These are phyloP conservation scores for Blastobasis adustella DNA, from an alignment of 2,888 invertebrate genomes.

Conservation along the genomic window DNA sequence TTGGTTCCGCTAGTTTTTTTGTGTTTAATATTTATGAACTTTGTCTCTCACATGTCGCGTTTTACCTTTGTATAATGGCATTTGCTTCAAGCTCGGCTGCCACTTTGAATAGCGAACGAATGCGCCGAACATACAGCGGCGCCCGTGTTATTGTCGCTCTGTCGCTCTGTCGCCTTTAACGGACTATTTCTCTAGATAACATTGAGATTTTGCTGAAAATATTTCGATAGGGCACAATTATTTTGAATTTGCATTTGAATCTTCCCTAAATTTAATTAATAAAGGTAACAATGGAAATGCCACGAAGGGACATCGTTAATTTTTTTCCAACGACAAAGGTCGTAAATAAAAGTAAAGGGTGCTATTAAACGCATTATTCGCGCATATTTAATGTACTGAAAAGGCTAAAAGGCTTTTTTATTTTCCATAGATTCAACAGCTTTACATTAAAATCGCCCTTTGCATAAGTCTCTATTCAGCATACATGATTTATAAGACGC, in stretches of 20 bases:
- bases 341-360: conserved; percentile 71
- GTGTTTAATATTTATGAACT: conserved; percentile 67
- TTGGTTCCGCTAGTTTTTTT: conserved; percentile 59
- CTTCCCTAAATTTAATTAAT: conserved; percentile 33
- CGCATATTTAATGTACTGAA: conserved; percentile 72
- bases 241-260: background rate
- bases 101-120: conserved; percentile 50
- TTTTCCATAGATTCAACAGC: conserved; percentile 61
- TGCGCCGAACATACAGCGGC: conserved; percentile 24
- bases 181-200: too few relatives aligned
- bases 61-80: conserved; percentile 56
- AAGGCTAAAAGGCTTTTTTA: conserved; percentile 59
- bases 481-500: conserved; percentile 33
- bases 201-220: too few relatives aligned
- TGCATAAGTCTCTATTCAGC: conserved; percentile 56
- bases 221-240: too few relatives aligned
- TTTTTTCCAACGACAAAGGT: conserved; percentile 56
- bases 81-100: conserved; percentile 49
- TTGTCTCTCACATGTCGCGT: conserved; percentile 48
- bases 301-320: conserved; percentile 57
- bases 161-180: too few relatives aligned
- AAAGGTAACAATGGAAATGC: conserved; percentile 53
- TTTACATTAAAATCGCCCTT: conserved; percentile 55
- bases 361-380: conserved; percentile 72
- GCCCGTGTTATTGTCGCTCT: too few relatives aligned